phyloP scores from a whole-genome alignment of 2,113 vertebrate species.

The Lycocorax pyrrhopterus region DNA sequence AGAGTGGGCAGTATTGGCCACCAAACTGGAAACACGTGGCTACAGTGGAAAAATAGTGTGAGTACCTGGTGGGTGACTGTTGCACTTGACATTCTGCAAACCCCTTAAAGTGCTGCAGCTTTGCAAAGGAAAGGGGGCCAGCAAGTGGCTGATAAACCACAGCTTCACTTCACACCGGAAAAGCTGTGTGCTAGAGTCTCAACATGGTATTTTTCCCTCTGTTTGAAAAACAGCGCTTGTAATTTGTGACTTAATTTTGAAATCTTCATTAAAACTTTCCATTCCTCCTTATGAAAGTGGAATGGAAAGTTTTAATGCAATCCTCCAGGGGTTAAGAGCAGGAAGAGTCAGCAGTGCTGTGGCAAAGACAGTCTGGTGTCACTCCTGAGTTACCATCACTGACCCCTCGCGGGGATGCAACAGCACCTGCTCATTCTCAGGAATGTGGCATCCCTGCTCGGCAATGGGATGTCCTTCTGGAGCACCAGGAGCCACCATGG shows the following conservation, averaged over 20 bases:
- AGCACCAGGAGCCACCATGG: not conserved
- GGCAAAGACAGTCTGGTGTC: accelerated
- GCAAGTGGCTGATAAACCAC: constrained; percentile 12
- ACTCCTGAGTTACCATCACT: not conserved
- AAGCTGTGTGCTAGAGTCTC: not conserved
- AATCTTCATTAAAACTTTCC: not conserved
- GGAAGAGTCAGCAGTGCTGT: not conserved
- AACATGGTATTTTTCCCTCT: not conserved
- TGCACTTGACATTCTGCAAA: not conserved
- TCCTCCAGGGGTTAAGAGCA: not conserved
- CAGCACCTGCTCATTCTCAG: not conserved
- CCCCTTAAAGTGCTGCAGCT: not conserved
- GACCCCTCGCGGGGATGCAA: not conserved
- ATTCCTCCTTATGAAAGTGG: not conserved
- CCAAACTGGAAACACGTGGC: not conserved
- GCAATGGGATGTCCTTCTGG: not conserved
- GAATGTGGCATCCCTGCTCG: not conserved
- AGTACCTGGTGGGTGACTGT: not conserved
- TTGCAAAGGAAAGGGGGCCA: not conserved
- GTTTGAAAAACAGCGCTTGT: not conserved
- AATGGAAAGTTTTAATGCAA: not conserved
- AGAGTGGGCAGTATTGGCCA: not conserved
- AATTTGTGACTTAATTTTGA: not conserved
- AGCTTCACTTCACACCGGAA: constrained; percentile 31
- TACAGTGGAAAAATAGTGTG: not conserved